Base-by-base conservation (phyloP, 2,797 vertebrate species). In the Acropternis orthonyx region DNA sequence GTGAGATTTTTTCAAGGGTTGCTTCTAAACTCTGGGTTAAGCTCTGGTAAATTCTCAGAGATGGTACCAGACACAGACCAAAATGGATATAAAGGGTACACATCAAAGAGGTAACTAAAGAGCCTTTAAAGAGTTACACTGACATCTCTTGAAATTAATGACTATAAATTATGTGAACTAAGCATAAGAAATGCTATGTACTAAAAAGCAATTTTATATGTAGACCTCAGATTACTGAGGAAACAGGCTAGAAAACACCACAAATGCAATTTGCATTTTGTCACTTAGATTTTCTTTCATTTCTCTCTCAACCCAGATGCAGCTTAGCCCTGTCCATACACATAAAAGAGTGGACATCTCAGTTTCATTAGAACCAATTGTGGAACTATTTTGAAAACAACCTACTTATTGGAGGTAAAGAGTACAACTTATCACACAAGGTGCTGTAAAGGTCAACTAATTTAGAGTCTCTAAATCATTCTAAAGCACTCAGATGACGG, bases 101-200 rank as follows among this genome's bases (percentile, higher is more conserved):
- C 6, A 59, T 82, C 68, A 74, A 32, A 79, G 14, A 73, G 22
- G 56, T 26, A 67, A 32, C 52, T 44, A 26, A 83, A 79, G 49
- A 80, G 21, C 23, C 44, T 77, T 71, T 62, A 27, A 76, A 66
- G 36, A 56, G 8, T 28, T 76, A 28, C 27, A 43, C 58, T 84
- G 46, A 2, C 62, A 73, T 83, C 26, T 48, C 66, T 19, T 32
- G 55, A 85, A 76, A 62, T 6, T 8, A 82, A 59, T 62, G 27
- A 51, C 36, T 34, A 39, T 39, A 56, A 59, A 82, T 28, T 52
- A 4, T 4, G 10, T 27, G 54, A 87, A 37, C 37, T 54, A 87
- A 69, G 22, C 27, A 41, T 7, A 65, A 44, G 46, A 81, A 39
- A 3, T 1, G 0, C 56, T 20, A 27, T 4, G 14, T 18, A 52